Conservation (phyloP, 2,888 invertebrate species). For the Cataglyphis rosenhaueri region DNA sequence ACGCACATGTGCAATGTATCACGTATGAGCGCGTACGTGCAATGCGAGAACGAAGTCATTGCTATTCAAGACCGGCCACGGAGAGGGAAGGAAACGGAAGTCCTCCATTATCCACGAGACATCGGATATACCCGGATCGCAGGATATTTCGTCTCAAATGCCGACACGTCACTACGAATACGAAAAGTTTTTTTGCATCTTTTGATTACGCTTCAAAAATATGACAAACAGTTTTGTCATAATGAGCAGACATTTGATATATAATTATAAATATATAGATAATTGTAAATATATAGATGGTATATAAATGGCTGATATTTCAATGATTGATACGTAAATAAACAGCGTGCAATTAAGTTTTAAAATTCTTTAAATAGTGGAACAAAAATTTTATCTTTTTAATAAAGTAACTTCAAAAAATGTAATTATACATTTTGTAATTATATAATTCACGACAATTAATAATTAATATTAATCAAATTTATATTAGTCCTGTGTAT, state of each 20-base stretch:
- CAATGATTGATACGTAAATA: neutral
- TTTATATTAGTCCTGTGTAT: too few species aligned
- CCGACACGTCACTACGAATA: conserved; percentile 4
- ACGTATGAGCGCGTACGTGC: conserved; percentile 60
- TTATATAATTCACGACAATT: too few species aligned
- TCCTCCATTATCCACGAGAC: conserved; percentile 77
- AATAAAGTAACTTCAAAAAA: neutral
- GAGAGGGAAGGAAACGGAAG: conserved; percentile 80
- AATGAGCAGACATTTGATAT: neutral
- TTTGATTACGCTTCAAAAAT: neutral
- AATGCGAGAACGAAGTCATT: conserved; percentile 75
- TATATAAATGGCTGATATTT: neutral
- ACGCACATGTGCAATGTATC: conserved; percentile 30
- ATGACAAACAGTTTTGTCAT: neutral
- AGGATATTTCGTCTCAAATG: conserved; percentile 64
- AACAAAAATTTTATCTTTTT: neutral
- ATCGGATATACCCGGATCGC: conserved; percentile 70
- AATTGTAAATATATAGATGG: too few species aligned
- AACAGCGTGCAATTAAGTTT: neutral
- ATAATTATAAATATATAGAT: too few species aligned
- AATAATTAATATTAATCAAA: too few species aligned
- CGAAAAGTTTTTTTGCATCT: conserved; percentile 20
- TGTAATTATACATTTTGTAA: neutral
- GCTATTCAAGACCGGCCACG: conserved; percentile 79
- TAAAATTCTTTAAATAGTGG: neutral